Percentiles rank a stretch among this genome's conserved stretches.
Evolutionary conservation across 1,140 invertebrate species (phyloP).

Genomic region (Diorhabda carinulata): DNA sequence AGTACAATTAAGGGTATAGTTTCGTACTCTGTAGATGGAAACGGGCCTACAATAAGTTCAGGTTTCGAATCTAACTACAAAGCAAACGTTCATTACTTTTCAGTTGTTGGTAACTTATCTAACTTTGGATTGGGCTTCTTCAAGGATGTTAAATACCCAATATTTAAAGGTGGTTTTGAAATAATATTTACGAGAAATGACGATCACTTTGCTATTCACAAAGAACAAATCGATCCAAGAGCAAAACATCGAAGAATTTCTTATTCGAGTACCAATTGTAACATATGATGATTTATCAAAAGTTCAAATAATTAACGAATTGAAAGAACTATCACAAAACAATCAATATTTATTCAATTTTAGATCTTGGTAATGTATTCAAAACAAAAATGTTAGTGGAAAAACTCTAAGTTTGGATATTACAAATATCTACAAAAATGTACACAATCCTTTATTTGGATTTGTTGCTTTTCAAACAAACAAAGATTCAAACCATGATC

Average conservation of each 20-base stretch:
- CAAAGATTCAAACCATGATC: slow-evolving; percentile 7
- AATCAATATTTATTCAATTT: background rate
- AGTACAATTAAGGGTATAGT: background rate
- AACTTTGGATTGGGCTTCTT: slow-evolving; percentile 1
- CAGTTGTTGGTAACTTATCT: slow-evolving; percentile 3
- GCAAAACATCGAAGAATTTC: slow-evolving; percentile 5
- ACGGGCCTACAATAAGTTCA: too few species aligned
- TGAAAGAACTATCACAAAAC: slow-evolving; percentile 4
- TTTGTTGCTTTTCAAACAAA: slow-evolving; percentile 1
- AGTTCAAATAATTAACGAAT: background rate
- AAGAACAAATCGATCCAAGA: background rate
- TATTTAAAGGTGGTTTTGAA: slow-evolving; percentile 4
- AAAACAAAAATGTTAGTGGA: slow-evolving; percentile 1
- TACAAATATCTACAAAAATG: background rate
- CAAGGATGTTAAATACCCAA: slow-evolving; percentile 4
- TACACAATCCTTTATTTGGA: background rate
- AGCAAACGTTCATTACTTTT: background rate
- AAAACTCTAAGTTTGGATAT: slow-evolving; percentile 5
- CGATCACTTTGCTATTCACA: slow-evolving; percentile 5
- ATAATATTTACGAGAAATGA: background rate
- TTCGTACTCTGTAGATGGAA: background rate
- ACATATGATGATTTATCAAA: background rate
- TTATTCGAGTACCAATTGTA: slow-evolving; percentile 5
- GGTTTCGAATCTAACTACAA: background rate
- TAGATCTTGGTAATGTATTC: background rate